Percentiles rank a stretch among this genome's conserved stretches.
phyloP scores from a whole-genome alignment of 2,797 vertebrate genomes.

The Alca torda region DNA sequence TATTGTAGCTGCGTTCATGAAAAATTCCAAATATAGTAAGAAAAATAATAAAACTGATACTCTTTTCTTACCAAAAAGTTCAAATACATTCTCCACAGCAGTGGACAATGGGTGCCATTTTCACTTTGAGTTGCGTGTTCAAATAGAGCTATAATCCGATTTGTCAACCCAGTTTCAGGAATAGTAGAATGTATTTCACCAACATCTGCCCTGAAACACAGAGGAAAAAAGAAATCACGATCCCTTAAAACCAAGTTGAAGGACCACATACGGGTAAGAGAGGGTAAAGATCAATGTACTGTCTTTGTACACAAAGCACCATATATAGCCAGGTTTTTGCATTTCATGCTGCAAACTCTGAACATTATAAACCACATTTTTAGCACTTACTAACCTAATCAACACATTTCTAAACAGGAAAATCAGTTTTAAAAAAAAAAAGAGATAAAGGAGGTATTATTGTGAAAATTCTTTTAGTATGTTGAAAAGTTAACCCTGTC shows the following conservation, averaged over 20 bases:
- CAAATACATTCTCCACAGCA: constrained; percentile 95
- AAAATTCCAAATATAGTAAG: neutral
- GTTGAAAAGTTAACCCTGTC: neutral
- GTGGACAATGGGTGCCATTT: constrained; percentile 84
- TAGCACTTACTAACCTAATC: neutral
- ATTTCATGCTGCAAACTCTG: neutral
- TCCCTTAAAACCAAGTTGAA: neutral
- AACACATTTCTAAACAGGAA: neutral
- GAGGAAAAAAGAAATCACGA: neutral
- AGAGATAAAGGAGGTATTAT: neutral
- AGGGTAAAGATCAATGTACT: neutral
- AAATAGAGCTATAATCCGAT: constrained; percentile 89
- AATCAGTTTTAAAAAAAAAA: neutral
- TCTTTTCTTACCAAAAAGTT: constrained; percentile 85
- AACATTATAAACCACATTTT: neutral
- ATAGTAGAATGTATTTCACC: constrained; percentile 75
- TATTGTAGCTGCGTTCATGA: neutral
- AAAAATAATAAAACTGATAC: neutral
- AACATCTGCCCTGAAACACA: constrained; percentile 71
- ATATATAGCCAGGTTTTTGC: neutral
- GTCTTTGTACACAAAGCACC: neutral
- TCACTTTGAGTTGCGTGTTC: constrained; percentile 84
- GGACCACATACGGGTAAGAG: neutral
- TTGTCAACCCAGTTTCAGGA: constrained; percentile 89
- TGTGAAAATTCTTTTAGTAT: neutral